phyloP scores from a whole-genome alignment of 2,888 invertebrate genomes.

The Drosophila monieri region DNA sequence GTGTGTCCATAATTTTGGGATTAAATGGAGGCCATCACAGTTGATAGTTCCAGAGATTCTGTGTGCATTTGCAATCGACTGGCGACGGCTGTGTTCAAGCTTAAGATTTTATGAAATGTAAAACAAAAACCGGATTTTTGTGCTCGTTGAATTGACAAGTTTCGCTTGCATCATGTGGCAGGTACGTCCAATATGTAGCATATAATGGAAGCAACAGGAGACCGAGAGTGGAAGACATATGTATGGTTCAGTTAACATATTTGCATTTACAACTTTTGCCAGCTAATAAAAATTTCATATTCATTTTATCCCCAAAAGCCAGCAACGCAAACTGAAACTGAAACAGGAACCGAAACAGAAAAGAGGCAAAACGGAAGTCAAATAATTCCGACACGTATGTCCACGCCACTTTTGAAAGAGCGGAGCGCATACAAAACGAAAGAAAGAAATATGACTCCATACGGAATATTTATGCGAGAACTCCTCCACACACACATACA shows the following conservation, averaged over 20 bases:
- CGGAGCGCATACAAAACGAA: conserved; percentile 66
- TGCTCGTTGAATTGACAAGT: conserved; percentile 44
- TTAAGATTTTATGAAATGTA: conserved; percentile 14
- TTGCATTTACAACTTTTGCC: conserved; percentile 43
- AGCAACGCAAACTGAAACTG: conserved; percentile 11
- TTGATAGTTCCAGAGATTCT: conserved; percentile 12
- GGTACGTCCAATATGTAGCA: conserved; percentile 6
- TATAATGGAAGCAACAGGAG: conserved; percentile 32
- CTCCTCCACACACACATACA: conserved; percentile 29
- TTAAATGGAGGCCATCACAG: conserved; percentile 32
- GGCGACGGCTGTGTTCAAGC: conserved; percentile 26
- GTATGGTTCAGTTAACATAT: conserved; percentile 34
- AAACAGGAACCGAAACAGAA: conserved; percentile 9
- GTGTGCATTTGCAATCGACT: conserved; percentile 35
- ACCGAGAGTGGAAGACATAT: conserved; percentile 1
- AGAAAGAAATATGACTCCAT: conserved; percentile 72
- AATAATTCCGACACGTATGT: conserved; percentile 79
- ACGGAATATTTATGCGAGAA: conserved; percentile 70
- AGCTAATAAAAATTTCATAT: conserved; percentile 55
- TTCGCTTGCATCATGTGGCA: conserved; percentile 27
- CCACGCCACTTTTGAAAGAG: conserved; percentile 68
- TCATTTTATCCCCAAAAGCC: conserved; percentile 37
- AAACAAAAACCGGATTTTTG: conserved; percentile 25
- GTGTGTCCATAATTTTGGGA: conserved; percentile 25
- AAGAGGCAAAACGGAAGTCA: conserved; percentile 56